Conservation (phyloP, 2,797 vertebrate species). For the Mus spretus region DNA sequence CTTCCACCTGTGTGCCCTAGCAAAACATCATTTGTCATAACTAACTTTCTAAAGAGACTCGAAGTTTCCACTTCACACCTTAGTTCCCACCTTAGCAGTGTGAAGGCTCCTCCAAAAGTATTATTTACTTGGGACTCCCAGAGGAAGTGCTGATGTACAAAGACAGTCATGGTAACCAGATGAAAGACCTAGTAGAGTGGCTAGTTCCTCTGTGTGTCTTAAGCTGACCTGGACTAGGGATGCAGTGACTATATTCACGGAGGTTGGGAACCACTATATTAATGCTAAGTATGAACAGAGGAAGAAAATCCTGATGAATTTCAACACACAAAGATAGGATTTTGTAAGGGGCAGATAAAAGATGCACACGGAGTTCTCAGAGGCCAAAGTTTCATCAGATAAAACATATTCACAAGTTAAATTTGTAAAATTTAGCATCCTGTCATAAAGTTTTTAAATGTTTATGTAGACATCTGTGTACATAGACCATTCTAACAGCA, state of each 20-base stretch:
- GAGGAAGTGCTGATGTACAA: neutral
- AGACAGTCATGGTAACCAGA: neutral
- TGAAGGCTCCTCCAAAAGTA: neutral
- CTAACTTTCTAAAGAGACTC: neutral
- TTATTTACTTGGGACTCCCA: neutral
- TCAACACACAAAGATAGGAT: neutral
- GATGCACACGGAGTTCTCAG: neutral
- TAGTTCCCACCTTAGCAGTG: neutral
- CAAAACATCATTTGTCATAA: neutral
- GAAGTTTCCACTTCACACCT: neutral
- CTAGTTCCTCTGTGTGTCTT: neutral
- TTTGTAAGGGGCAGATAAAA: conserved; percentile 64
- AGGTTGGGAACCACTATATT: neutral
- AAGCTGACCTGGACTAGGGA: neutral
- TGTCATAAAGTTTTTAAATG: neutral
- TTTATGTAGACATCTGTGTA: neutral
- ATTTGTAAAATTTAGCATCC: neutral
- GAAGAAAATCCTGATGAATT: conserved; percentile 56
- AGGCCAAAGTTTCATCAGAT: neutral
- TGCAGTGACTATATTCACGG: no score
- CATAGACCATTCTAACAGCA: neutral
- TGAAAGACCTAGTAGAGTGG: neutral
- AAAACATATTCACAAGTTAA: neutral
- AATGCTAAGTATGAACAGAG: neutral
- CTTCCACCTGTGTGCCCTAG: neutral